These are phyloP conservation scores for Platysternon megacephalum DNA, from an alignment of 2,113 vertebrate genomes.

Conservation along the genomic window DNA sequence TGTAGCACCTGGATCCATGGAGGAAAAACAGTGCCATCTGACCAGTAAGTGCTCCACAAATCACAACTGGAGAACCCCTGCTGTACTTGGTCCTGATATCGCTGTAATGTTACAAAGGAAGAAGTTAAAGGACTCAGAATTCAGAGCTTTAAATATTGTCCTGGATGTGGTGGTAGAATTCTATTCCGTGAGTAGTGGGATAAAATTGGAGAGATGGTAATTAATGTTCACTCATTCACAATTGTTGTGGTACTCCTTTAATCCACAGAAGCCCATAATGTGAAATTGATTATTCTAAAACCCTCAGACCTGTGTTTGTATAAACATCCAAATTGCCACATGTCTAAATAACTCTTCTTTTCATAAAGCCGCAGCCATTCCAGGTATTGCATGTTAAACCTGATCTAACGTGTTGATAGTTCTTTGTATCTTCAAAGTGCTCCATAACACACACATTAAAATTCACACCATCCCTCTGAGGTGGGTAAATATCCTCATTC, in stretches of 20 bases:
- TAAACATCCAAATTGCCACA: neutral
- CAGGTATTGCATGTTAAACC: neutral
- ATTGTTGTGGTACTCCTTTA: neutral
- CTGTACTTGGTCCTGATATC: neutral
- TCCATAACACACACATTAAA: neutral
- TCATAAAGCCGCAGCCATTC: too few relatives aligned
- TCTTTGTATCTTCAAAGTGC: neutral
- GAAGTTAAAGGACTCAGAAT: neutral
- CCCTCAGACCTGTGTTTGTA: neutral
- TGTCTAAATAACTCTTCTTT: neutral
- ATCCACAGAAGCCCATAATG: neutral
- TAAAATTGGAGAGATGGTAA: neutral
- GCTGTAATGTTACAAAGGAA: neutral
- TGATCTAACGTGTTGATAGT: neutral
- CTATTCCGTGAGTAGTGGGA: neutral
- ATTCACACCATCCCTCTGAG: neutral
- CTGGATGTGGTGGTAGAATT: neutral
- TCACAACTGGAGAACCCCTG: too few relatives aligned
- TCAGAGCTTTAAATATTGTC: neutral
- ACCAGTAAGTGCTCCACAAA: neutral
- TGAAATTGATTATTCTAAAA: neutral
- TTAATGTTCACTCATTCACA: neutral
- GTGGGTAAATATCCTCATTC: neutral
- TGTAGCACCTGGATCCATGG: neutral
- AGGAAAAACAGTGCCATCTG: neutral